These are phyloP conservation scores for Ammodytes dubius DNA, from an alignment of 2,113 vertebrate species.

Conservation along the genomic window DNA sequence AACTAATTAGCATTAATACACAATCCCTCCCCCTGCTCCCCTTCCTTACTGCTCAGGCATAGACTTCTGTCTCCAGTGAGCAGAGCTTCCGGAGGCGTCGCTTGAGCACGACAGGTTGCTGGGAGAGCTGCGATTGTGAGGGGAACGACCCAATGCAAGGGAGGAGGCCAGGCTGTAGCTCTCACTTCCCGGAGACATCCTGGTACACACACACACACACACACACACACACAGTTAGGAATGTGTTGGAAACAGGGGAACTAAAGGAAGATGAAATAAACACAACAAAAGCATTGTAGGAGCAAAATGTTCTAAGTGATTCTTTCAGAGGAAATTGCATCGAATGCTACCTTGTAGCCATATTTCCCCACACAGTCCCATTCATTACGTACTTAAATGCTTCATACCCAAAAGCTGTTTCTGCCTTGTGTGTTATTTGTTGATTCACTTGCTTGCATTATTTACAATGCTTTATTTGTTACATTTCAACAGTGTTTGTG, in stretches of 20 bases:
- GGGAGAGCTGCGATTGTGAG: constrained; percentile 95
- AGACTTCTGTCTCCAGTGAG: constrained; percentile 96
- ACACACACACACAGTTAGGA: constrained; percentile 14
- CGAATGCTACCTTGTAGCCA: constrained; percentile 8
- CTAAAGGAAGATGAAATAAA: constrained; percentile 24
- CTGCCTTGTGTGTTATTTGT: background rate
- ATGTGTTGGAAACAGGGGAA: background rate
- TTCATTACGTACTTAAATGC: too few species aligned
- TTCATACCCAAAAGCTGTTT: constrained; percentile 5
- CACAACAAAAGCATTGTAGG: constrained; percentile 16
- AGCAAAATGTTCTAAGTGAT: constrained; percentile 9
- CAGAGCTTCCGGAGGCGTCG: constrained; percentile 92
- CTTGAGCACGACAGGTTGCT: constrained; percentile 96
- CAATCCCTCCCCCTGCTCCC: background rate
- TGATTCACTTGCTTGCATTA: background rate
- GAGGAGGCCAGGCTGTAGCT: constrained; percentile 94
- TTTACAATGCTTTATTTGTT: background rate
- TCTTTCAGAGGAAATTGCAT: constrained; percentile 36
- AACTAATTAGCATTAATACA: constrained; percentile 2
- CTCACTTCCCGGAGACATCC: constrained; percentile 95
- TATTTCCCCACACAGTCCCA: constrained; percentile 28
- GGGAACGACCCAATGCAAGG: constrained; percentile 91
- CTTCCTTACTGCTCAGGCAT: constrained; percentile 96
- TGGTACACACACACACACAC: constrained; percentile 65
- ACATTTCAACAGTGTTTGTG: background rate